These are phyloP conservation scores for Pseudochirops cupreus DNA, from an alignment of 2,797 vertebrate species.

Conservation along the genomic window DNA sequence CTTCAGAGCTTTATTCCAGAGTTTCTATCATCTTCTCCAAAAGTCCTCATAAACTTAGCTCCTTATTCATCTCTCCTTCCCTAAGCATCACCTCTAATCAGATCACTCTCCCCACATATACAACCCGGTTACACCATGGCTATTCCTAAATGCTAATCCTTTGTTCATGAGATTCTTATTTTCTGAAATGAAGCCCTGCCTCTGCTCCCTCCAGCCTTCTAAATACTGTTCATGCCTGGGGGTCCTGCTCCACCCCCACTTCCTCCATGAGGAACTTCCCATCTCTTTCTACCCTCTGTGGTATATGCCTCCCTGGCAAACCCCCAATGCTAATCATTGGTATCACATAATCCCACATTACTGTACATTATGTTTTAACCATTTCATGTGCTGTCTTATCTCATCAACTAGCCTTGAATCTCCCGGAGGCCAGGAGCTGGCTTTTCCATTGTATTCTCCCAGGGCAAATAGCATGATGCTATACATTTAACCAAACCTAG, in stretches of 20 bases:
- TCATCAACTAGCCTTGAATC: neutral
- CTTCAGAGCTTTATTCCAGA: neutral
- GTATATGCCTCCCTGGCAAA: neutral
- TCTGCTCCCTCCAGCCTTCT: neutral
- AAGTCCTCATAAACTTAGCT: neutral
- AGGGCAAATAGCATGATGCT: neutral
- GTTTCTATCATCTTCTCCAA: neutral
- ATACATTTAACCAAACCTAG: neutral
- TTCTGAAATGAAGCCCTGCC: neutral
- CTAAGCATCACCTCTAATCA: neutral
- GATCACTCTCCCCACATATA: neutral
- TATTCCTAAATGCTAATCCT: neutral
- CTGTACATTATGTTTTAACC: neutral
- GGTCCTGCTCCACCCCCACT: neutral
- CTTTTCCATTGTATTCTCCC: constrained; percentile 1
- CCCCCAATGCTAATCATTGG: neutral
- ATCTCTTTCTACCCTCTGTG: neutral
- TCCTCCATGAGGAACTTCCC: neutral
- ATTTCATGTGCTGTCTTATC: neutral
- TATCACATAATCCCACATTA: neutral
- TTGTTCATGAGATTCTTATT: neutral
- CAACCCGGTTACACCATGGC: neutral
- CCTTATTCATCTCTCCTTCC: neutral
- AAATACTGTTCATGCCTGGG: neutral
- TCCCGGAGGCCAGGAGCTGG: neutral